Conservation (phyloP, 2,888 invertebrate species). For the Oscheius sp. region DNA sequence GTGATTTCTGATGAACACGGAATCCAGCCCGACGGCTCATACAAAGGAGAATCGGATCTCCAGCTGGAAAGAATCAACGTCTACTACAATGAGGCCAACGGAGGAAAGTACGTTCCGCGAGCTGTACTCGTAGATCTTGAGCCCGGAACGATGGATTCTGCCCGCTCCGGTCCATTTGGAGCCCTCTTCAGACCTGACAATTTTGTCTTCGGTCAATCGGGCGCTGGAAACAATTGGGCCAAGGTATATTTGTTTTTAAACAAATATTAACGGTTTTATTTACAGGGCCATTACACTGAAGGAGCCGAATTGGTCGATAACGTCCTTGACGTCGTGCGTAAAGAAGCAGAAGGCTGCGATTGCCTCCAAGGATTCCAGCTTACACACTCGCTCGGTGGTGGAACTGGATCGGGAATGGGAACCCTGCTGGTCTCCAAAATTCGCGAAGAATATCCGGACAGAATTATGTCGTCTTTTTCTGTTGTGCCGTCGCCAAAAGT, state of each 20-base stretch:
- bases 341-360: slow-evolving; percentile 87
- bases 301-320: slow-evolving; percentile 80
- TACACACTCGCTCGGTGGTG: slow-evolving; percentile 86
- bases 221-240: slow-evolving; percentile 71
- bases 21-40: slow-evolving; percentile 67
- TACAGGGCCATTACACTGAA: slow-evolving; percentile 87
- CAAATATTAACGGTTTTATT: not conserved
- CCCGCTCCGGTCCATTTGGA: slow-evolving; percentile 90
- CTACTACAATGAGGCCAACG: slow-evolving; percentile 82
- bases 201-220: slow-evolving; percentile 84
- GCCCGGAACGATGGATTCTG: slow-evolving; percentile 97
- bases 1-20: slow-evolving; percentile 70
- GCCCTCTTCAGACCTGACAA: slow-evolving; percentile 92
- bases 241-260: slow-evolving; percentile 39
- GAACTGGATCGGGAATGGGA: slow-evolving; percentile 89
- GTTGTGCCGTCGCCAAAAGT: slow-evolving; percentile 86
- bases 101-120: slow-evolving; percentile 92
- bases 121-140: slow-evolving; percentile 93
- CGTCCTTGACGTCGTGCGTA: slow-evolving; percentile 79
- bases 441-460: slow-evolving; percentile 95
- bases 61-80: slow-evolving; percentile 90
- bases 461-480: slow-evolving; percentile 97
- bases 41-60: slow-evolving; percentile 81
- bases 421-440: slow-evolving; percentile 93
- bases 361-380: slow-evolving; percentile 87